Base-by-base conservation (phyloP, 2,797 vertebrate species). In the Thunnus albacares region DNA sequence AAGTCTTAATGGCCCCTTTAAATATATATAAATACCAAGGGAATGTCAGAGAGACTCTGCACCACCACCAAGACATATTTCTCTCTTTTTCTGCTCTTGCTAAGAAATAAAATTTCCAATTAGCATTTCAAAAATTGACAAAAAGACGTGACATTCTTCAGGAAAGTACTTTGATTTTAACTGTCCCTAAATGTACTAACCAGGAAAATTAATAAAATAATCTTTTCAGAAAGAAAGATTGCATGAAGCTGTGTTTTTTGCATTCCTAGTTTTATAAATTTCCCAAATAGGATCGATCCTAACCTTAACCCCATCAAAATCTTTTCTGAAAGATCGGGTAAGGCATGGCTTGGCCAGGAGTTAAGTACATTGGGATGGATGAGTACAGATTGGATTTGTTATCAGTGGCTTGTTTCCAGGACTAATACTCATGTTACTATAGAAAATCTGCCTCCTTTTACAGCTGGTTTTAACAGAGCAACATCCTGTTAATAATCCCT, bases 401-500 rank as follows among this genome's bases (percentile, higher is more conserved):
- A 45, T 79, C 56, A 60, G 4, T 6, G 3, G 15, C 76, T 75
- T 78, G 59, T 78, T 53, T 47, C 30, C 67, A 67, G 63, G 24
- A 69, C 60, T 74, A 53, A 71, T 47, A 45, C 65, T 71, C 6
- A 20, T 47, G 35, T 56, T 64, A 17, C 59, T 75, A 35, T 28
- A 72, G 61, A 47, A 60, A 49, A 49, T 63, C 11, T 67, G 18
- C 59, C 30, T 59, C 59, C 58, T 64, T 43, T 76, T 68, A 61
- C 72, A 81, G 77, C 60, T 71, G 74, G 6, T 62, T 80, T 73
- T 11, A 74, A 56, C 28, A 68, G 18, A 85, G 51, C 64, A 80
- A 70, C 55, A 68, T 73, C 51, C 75, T 28, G 22, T 70, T 81
- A 77, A 82, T 75, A 82, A 75, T 79, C 45, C 77, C 62, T 61